Evolutionary conservation across 92 coral and sea anemone genomes (phyloP).

Genomic region (Bergia sp.): DNA sequence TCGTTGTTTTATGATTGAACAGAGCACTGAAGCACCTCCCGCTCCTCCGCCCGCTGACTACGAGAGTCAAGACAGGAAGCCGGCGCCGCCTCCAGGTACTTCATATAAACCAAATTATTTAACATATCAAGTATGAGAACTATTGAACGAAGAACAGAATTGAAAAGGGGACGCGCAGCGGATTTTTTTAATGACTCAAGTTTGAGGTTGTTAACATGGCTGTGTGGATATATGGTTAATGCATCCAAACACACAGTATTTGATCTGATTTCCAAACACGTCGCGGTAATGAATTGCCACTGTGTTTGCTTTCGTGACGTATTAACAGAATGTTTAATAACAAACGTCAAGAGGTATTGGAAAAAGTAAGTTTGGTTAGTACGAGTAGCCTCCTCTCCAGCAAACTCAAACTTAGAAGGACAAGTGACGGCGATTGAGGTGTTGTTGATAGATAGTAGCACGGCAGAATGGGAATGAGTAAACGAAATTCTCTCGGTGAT

Average conservation of each 20-base stretch:
- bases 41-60: constrained; percentile 2
- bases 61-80: neutral
- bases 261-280: no score
- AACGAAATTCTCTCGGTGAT: neutral
- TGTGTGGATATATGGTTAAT: no score
- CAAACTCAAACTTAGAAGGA: neutral
- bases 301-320: neutral
- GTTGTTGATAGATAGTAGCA: neutral
- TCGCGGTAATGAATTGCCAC: no score
- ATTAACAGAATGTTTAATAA: neutral
- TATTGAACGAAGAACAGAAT: no score
- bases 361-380: no score
- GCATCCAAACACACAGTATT: no score
- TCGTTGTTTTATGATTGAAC: neutral
- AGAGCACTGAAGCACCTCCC: neutral
- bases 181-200: no score
- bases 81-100: constrained; percentile 9
- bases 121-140: neutral
- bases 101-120: neutral
- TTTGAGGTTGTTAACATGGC: no score
- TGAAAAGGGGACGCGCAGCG: no score
- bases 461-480: neutral
- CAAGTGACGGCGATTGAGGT: no score
- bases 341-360: neutral
- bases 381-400: neutral